phyloP scores from a whole-genome alignment of 2,797 vertebrate species.

The Eupleurogrammus muticus region DNA sequence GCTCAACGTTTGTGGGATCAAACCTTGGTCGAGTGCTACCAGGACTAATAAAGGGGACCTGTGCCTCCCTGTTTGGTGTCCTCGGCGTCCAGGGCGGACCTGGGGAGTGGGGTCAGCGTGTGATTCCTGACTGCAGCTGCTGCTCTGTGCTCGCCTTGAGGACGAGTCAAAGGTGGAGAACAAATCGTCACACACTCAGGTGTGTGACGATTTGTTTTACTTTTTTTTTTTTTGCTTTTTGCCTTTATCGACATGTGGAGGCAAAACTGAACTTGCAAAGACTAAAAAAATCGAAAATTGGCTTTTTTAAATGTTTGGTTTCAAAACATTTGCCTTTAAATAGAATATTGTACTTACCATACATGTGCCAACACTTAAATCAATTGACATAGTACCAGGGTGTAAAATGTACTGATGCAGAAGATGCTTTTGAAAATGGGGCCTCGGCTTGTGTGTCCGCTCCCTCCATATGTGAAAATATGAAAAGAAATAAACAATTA shows the following conservation, averaged over 20 bases:
- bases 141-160: too few relatives aligned
- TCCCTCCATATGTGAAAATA: constrained; percentile 39
- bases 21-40: too few relatives aligned
- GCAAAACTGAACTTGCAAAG: constrained; percentile 4
- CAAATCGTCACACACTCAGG: too few relatives aligned
- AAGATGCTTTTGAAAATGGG: constrained; percentile 62
- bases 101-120: too few relatives aligned
- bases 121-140: too few relatives aligned
- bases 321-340: constrained; percentile 32
- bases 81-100: too few relatives aligned
- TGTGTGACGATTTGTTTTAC: too few relatives aligned
- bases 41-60: too few relatives aligned
- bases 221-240: not conserved
- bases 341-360: constrained; percentile 20
- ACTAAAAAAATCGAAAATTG: constrained; percentile 22
- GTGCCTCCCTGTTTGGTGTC: too few relatives aligned
- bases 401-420: constrained; percentile 43
- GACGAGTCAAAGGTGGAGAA: too few relatives aligned
- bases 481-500: constrained; percentile 23
- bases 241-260: not conserved
- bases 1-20: too few relatives aligned
- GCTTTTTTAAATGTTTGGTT: constrained; percentile 10
- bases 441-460: constrained; percentile 49
- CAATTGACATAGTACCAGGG: constrained; percentile 1
- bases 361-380: constrained; percentile 28